phyloP scores from a whole-genome alignment of 2,113 vertebrate genomes.

The Indri indri region DNA sequence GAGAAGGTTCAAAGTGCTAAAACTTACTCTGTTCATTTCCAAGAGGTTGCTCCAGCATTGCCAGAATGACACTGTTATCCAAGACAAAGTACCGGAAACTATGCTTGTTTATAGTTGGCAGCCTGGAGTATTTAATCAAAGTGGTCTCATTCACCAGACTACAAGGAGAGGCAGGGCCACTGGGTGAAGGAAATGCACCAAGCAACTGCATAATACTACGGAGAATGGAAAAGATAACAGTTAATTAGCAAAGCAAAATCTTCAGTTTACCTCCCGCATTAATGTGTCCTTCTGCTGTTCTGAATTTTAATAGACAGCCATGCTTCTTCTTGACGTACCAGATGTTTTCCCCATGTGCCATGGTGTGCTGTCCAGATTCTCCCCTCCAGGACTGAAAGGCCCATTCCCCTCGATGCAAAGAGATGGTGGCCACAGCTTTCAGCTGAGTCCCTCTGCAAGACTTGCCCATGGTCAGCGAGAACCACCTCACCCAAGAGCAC shows the following conservation, averaged over 20 bases:
- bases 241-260: slow-evolving; percentile 50
- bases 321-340: not conserved
- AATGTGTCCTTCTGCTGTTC: not conserved
- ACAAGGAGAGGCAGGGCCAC: slow-evolving; percentile 96
- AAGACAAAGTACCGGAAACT: slow-evolving; percentile 97
- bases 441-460: not conserved
- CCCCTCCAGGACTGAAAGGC: not conserved
- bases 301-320: slow-evolving; percentile 4
- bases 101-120: slow-evolving; percentile 92
- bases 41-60: slow-evolving; percentile 97
- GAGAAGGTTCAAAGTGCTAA: not conserved
- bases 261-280: not conserved
- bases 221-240: slow-evolving; percentile 66
- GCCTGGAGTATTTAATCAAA: slow-evolving; percentile 92
- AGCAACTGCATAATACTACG: slow-evolving; percentile 96
- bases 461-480: not conserved
- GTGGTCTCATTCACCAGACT: slow-evolving; percentile 97
- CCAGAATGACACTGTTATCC: slow-evolving; percentile 96
- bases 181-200: slow-evolving; percentile 96
- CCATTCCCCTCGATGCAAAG: not conserved
- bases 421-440: not conserved
- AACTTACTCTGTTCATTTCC: slow-evolving; percentile 97
- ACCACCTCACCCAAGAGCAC: not conserved
- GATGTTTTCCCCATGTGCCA: not conserved
- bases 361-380: not conserved